phyloP scores from a whole-genome alignment of 2,797 vertebrate genomes.

The Capromys pilorides region DNA sequence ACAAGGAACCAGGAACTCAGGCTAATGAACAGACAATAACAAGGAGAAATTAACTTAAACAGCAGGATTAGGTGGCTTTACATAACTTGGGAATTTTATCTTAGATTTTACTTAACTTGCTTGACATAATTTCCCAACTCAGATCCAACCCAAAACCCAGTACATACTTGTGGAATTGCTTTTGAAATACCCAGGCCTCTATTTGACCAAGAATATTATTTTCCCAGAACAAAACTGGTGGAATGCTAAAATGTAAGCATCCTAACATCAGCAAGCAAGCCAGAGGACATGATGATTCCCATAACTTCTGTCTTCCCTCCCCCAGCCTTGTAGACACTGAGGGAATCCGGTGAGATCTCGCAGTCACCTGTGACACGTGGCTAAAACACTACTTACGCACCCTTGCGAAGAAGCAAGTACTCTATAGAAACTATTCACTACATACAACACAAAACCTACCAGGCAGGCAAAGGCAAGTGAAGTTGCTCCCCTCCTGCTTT shows the following conservation, averaged over 20 bases:
- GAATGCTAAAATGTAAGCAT: background rate
- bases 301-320: background rate
- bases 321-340: background rate
- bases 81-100: background rate
- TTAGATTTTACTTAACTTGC: background rate
- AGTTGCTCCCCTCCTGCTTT: conserved; percentile 90
- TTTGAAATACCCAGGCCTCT: conserved; percentile 28
- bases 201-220: background rate
- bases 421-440: background rate
- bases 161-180: background rate
- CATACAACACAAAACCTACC: conserved; percentile 86
- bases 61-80: background rate
- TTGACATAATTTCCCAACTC: background rate
- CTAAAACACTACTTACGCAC: too few relatives aligned
- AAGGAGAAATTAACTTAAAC: background rate
- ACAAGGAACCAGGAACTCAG: background rate
- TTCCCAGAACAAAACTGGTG: background rate
- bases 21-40: background rate
- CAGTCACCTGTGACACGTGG: background rate
- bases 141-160: background rate
- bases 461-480: conserved; percentile 92
- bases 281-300: background rate
- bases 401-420: accelerated
- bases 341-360: background rate
- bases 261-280: background rate